A percentile compares a stretch with the other conserved stretches of the same genome.
These are phyloP conservation scores for Ecliptopera silaceata DNA, from an alignment of 2,888 invertebrate genomes.

Conservation along the genomic window DNA sequence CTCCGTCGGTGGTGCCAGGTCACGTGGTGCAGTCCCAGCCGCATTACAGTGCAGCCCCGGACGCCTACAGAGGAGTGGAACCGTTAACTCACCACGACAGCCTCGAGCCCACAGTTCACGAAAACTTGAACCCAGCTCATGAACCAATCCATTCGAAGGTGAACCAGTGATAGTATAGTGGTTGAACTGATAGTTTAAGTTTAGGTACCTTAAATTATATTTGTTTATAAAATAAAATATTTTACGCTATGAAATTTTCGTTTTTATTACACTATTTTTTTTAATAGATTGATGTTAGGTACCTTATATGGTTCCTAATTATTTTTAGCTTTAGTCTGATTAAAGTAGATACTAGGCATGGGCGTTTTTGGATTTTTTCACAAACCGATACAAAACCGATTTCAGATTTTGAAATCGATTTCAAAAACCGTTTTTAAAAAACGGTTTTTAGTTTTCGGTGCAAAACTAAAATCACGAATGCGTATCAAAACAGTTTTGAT, in stretches of 20 bases:
- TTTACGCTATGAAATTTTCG: background rate
- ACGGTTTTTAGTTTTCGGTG: too few species aligned
- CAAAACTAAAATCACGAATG: too few species aligned
- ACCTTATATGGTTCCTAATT: too few species aligned
- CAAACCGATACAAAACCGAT: too few species aligned
- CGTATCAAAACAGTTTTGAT: too few species aligned
- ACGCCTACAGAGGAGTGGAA: constrained; percentile 54
- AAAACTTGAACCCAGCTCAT: constrained; percentile 39
- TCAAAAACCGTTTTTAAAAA: too few species aligned
- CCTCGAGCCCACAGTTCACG: constrained; percentile 37
- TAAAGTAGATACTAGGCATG: too few species aligned
- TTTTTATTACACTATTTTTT: too few species aligned
- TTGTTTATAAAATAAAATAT: background rate
- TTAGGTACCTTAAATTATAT: background rate
- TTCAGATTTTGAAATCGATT: too few species aligned
- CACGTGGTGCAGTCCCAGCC: constrained; percentile 49
- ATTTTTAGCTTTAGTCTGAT: too few species aligned
- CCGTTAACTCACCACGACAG: constrained; percentile 41
- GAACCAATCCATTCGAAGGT: constrained; percentile 40
- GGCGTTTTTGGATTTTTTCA: too few species aligned
- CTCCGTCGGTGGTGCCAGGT: constrained; percentile 65
- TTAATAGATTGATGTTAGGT: too few species aligned
- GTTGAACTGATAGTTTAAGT: background rate
- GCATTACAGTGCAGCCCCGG: constrained; percentile 36
- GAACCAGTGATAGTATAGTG: constrained; percentile 32